Conservation (phyloP, 2,113 vertebrate genomes). For the Dicrurus megarhynchus region DNA sequence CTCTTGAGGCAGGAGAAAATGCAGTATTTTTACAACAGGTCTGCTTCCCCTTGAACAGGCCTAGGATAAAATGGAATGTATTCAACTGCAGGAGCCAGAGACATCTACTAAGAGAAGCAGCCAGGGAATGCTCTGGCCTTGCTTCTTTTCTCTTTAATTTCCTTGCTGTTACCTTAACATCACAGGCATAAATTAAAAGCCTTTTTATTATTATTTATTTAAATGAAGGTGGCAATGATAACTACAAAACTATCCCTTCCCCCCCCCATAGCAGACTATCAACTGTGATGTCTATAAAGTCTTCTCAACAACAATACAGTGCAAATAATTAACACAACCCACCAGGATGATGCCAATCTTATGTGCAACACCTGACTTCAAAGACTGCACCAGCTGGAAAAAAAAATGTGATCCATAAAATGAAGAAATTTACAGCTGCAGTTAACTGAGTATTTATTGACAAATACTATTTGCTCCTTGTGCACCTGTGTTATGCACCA, state of each 20-base stretch:
- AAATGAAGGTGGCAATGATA: not conserved
- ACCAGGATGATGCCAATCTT: not conserved
- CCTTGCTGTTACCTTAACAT: not conserved
- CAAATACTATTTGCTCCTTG: not conserved
- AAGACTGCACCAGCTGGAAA: not conserved
- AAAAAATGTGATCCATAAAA: not conserved
- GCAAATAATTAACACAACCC: not conserved
- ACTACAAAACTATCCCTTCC: not conserved
- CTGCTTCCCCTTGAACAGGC: not conserved
- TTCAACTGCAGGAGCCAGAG: not conserved
- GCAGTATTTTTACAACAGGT: not conserved
- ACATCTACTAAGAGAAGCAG: not conserved
- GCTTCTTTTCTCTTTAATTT: not conserved
- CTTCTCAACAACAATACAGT: not conserved
- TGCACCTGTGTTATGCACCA: not conserved
- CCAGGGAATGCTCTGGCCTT: not conserved
- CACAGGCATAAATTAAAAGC: not conserved
- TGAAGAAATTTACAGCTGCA: not conserved
- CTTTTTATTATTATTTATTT: not conserved
- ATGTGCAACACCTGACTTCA: not conserved
- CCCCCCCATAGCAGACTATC: rapidly evolving
- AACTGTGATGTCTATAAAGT: not conserved
- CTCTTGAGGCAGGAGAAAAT: not conserved
- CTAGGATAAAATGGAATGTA: not conserved
- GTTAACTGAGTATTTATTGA: not conserved